Conservation (phyloP, 1,140 invertebrate genomes). For the Rhizoglyphus robini region DNA sequence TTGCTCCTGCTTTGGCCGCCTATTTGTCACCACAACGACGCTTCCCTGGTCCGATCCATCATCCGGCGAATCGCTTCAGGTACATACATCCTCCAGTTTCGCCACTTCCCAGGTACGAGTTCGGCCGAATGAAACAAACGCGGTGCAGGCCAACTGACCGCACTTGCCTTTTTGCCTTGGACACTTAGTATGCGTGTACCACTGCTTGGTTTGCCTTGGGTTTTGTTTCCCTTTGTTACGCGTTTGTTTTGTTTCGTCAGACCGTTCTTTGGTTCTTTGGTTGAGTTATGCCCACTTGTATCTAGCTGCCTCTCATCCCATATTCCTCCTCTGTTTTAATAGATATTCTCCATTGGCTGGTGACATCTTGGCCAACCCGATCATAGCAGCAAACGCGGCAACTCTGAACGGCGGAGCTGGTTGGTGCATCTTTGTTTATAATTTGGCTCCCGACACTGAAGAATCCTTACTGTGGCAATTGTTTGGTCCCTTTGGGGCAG, state of each 20-base stretch:
- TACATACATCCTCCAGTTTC: conserved; percentile 47
- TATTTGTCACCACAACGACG: conserved; percentile 56
- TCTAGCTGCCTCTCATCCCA: not conserved
- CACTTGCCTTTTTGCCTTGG: not conserved
- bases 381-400: conserved; percentile 60
- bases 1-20: conserved; percentile 68
- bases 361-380: conserved; percentile 65
- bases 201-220: not conserved
- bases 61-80: conserved; percentile 80
- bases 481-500: conserved; percentile 96
- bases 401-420: conserved; percentile 50
- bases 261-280: not conserved
- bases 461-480: conserved; percentile 97
- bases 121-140: conserved; percentile 15
- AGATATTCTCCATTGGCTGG: conserved; percentile 89
- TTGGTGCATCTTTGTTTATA: conserved; percentile 99
- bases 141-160: not conserved
- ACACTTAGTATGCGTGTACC: not conserved
- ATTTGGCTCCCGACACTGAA: conserved; percentile 92
- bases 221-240: not conserved
- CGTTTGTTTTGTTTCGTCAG: not conserved
- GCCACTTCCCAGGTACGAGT: conserved; percentile 45
- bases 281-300: not conserved
- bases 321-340: conserved; percentile 41
- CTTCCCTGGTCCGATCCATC: conserved; percentile 81